Conservation (phyloP, 1,140 invertebrate genomes). For the Formica exsecta region DNA sequence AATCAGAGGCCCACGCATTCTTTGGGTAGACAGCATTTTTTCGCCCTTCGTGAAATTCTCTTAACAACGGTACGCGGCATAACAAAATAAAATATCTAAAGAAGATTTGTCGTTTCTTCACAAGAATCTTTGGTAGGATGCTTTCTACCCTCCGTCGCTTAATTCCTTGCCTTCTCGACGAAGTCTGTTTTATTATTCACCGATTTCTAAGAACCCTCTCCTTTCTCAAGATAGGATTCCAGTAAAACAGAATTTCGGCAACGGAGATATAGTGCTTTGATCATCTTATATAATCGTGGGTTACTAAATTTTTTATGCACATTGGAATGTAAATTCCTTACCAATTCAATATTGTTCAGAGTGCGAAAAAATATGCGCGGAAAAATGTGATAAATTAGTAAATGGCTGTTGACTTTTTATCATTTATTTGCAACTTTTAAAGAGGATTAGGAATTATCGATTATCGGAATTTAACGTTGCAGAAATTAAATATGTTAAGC, state of each 20-base stretch:
- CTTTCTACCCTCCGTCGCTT: constrained; percentile 1
- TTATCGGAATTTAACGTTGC: background rate
- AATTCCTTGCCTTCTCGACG: background rate
- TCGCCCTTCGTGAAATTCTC: background rate
- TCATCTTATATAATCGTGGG: background rate
- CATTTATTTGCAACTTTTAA: background rate
- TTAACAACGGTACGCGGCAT: background rate
- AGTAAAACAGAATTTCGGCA: background rate
- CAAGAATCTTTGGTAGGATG: background rate
- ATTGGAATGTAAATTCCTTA: background rate
- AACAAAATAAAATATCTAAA: constrained; percentile 24
- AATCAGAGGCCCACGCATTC: background rate
- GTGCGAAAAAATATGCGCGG: background rate
- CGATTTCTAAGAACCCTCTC: background rate
- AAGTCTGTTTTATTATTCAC: constrained; percentile 38
- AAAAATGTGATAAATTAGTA: background rate
- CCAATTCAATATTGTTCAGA: background rate
- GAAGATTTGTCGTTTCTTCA: background rate
- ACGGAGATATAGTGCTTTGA: background rate
- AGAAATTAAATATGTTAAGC: background rate
- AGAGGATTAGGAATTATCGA: background rate
- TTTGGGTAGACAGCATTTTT: background rate
- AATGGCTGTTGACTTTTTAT: background rate
- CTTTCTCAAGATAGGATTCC: background rate
- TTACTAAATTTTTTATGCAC: constrained; percentile 1